These are phyloP conservation scores for Merluccius polli DNA, from an alignment of 2,797 vertebrate species.

Conservation along the genomic window DNA sequence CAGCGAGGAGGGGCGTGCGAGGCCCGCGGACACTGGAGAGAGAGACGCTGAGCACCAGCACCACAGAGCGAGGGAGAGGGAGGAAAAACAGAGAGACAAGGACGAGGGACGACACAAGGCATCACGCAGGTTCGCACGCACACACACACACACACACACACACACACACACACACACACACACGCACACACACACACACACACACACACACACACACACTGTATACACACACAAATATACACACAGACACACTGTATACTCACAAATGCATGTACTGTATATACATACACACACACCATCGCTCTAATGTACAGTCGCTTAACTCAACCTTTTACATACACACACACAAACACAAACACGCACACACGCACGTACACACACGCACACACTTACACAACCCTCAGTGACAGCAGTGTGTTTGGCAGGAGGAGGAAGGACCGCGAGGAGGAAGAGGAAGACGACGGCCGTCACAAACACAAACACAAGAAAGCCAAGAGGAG, in stretches of 20 bases:
- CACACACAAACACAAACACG: background rate
- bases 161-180: slow-evolving; percentile 20
- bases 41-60: slow-evolving; percentile 60
- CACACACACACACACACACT: too few species aligned
- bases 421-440: slow-evolving; percentile 75
- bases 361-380: slow-evolving; percentile 8
- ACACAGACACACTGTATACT: too few species aligned
- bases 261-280: too few species aligned
- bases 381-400: background rate
- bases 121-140: slow-evolving; percentile 34
- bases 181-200: too few species aligned
- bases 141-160: slow-evolving; percentile 11
- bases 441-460: slow-evolving; percentile 64
- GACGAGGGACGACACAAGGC: slow-evolving; percentile 53
- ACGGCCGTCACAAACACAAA: slow-evolving; percentile 76
- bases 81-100: slow-evolving; percentile 73
- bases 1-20: slow-evolving; percentile 74
- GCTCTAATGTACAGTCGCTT: too few species aligned
- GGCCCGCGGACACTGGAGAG: slow-evolving; percentile 72
- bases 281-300: too few species aligned
- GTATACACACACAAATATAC: too few species aligned
- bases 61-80: slow-evolving; percentile 66
- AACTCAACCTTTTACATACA: too few species aligned
- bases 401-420: background rate
- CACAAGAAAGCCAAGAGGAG: slow-evolving; percentile 82